Conservation (phyloP, 2,113 vertebrate species). For the Aplodontia rufa region DNA sequence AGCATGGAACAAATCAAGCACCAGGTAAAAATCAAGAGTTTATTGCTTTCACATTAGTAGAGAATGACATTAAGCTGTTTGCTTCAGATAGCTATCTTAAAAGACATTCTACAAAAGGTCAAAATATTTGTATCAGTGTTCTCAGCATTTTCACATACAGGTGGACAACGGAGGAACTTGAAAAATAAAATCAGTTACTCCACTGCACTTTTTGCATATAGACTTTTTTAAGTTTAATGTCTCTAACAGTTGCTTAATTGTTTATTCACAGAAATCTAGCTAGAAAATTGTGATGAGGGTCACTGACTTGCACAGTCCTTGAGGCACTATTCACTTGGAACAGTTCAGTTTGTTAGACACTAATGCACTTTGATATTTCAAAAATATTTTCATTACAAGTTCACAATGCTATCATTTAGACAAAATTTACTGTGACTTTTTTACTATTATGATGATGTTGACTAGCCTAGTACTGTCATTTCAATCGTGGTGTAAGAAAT, state of each 20-base stretch:
- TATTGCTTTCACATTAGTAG: not conserved
- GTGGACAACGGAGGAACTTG: conserved; percentile 13
- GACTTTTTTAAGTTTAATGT: not conserved
- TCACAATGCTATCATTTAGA: conserved; percentile 37
- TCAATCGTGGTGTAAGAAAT: conserved; percentile 51
- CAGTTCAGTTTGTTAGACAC: conserved; percentile 10
- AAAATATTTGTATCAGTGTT: conserved; percentile 23
- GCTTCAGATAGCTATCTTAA: not conserved
- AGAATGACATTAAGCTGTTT: not conserved
- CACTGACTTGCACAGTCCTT: not conserved
- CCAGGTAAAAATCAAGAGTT: conserved; percentile 31
- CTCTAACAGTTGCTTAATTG: not conserved
- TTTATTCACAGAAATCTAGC: conserved; percentile 7
- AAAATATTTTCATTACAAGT: conserved; percentile 42
- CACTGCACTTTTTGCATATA: not conserved
- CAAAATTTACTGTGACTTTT: conserved; percentile 48
- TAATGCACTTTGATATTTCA: conserved; percentile 60
- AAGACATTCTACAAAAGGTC: not conserved
- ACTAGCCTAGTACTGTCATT: conserved; percentile 16
- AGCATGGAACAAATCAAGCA: conserved; percentile 28
- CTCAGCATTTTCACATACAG: conserved; percentile 18
- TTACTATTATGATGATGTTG: conserved; percentile 3
- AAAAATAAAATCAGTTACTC: conserved; percentile 33
- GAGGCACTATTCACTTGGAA: not conserved
- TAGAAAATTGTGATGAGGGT: not conserved